phyloP scores from a whole-genome alignment of 2,888 invertebrate species.

The Erynnis tages region DNA sequence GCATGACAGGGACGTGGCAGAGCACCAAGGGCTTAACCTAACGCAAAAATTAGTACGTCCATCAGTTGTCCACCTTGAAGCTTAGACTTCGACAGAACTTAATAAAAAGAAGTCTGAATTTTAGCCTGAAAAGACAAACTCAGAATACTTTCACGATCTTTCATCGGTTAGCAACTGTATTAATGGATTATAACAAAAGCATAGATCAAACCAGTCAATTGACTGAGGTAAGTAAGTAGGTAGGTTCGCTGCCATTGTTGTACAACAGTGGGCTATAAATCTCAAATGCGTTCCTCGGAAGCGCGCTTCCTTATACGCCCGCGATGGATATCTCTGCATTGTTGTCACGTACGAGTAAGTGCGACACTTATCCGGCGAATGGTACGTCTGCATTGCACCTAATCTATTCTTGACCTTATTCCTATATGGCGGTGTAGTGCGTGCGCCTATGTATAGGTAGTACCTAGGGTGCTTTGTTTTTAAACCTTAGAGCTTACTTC shows the following conservation, averaged over 20 bases:
- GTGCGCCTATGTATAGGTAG: background rate
- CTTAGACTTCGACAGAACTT: no score
- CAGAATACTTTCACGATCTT: no score
- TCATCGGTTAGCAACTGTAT: no score
- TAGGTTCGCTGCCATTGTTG: background rate
- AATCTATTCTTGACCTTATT: slow-evolving; percentile 21
- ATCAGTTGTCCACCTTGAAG: no score
- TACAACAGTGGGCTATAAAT: background rate
- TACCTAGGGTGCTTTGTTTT: background rate
- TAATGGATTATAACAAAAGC: no score
- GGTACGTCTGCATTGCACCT: slow-evolving; percentile 1
- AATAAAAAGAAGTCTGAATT: no score
- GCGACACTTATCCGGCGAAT: slow-evolving; percentile 14
- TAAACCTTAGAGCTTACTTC: background rate
- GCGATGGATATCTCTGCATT: slow-evolving; percentile 6
- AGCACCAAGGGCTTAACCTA: no score
- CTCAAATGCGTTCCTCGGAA: slow-evolving; percentile 9
- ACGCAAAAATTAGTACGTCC: no score
- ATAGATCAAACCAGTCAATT: background rate
- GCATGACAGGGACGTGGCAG: no score
- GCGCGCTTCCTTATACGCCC: slow-evolving; percentile 7
- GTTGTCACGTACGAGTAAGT: slow-evolving; percentile 21
- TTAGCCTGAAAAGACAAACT: no score
- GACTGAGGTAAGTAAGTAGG: background rate
- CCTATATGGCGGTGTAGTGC: slow-evolving; percentile 2